Evolutionary conservation across 2,113 vertebrate species (phyloP).

Genomic region (Barnardius zonarius): DNA sequence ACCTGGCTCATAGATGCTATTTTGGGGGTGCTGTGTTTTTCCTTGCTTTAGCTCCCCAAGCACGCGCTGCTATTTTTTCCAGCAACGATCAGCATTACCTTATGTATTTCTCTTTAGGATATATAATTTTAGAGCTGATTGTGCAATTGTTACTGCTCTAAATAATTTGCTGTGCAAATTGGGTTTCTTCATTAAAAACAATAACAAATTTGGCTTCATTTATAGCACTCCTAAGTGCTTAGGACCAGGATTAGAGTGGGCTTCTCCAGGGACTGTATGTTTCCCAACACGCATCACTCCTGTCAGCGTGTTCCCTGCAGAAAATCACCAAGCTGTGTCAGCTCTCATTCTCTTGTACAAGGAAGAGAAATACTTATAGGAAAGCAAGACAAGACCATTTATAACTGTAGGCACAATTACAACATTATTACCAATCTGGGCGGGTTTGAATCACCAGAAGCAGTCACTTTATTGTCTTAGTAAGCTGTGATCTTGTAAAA

Average conservation of each 20-base stretch:
- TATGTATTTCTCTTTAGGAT: background rate
- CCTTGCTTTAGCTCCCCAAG: background rate
- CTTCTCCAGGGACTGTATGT: background rate
- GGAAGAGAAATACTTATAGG: background rate
- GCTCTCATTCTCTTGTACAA: background rate
- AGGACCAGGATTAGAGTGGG: background rate
- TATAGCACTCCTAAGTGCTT: background rate
- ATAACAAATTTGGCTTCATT: background rate
- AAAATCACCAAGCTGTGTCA: background rate
- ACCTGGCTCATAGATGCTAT: background rate
- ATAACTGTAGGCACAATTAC: background rate
- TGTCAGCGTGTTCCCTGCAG: background rate
- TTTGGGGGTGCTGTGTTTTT: background rate
- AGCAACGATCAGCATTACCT: background rate
- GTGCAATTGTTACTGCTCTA: background rate
- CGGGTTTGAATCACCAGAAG: background rate
- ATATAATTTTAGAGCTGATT: background rate
- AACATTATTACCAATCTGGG: background rate
- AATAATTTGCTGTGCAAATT: background rate
- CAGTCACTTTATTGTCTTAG: background rate
- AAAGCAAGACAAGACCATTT: background rate
- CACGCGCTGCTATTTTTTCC: constrained; percentile 8
- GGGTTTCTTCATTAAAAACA: background rate
- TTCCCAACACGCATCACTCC: background rate
- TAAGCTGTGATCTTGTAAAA: background rate